Evolutionary conservation across 2,797 vertebrate genomes (phyloP).

Genomic region (Molossus alvarezi): DNA sequence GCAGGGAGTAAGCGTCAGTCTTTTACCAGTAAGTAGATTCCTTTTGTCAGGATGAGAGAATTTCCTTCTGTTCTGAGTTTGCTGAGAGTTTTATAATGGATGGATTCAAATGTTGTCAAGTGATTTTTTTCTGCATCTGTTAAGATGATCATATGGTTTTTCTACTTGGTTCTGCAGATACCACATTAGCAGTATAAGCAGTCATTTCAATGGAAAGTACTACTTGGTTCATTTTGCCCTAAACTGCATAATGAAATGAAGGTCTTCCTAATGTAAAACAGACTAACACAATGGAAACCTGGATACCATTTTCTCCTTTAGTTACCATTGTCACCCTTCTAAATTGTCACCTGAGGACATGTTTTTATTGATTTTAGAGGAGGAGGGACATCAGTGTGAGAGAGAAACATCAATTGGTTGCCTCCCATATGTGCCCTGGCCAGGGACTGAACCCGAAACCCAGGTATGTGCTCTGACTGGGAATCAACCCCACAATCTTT

Average conservation of each 20-base stretch:
- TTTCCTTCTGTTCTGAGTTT: constrained; percentile 39
- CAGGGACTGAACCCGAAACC: neutral
- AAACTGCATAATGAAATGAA: neutral
- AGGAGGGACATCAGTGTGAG: too few species aligned
- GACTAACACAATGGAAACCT: neutral
- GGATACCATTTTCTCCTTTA: neutral
- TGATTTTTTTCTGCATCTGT: neutral
- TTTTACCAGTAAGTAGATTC: neutral
- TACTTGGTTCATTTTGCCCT: constrained; percentile 24
- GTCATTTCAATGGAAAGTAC: constrained; percentile 40
- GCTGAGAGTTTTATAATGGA: neutral
- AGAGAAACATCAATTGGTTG: neutral
- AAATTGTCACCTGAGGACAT: too few species aligned
- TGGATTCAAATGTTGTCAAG: constrained; percentile 53
- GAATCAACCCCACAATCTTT: neutral
- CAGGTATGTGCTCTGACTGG: neutral
- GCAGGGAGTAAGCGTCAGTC: neutral
- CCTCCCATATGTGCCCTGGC: too few species aligned
- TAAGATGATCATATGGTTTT: constrained; percentile 30
- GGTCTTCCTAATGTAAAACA: neutral
- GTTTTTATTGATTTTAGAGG: too few species aligned
- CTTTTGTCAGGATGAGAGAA: neutral
- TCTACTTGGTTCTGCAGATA: constrained; percentile 16
- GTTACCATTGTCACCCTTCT: neutral
- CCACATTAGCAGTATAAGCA: neutral